Evolutionary conservation across 2,113 vertebrate species (phyloP).

Genomic region (Donacobius atricapilla): DNA sequence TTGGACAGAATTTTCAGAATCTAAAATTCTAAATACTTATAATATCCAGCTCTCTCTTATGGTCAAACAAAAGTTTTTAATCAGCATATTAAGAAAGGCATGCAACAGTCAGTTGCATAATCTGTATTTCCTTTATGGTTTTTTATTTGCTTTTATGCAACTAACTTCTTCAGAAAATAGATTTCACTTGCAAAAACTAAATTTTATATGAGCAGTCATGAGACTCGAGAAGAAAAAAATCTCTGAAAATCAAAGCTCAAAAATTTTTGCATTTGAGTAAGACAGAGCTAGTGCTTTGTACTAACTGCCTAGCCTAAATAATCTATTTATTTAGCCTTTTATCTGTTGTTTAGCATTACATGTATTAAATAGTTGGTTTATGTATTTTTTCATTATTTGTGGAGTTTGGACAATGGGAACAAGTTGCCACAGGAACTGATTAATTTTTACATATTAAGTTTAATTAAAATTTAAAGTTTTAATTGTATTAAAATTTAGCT

Average conservation of each 20-base stretch:
- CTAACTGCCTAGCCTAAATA: neutral
- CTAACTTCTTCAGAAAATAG: neutral
- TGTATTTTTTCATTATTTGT: neutral
- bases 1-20: neutral
- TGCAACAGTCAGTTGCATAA: neutral
- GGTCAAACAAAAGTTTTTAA: neutral
- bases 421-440: constrained; percentile 38
- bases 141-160: neutral
- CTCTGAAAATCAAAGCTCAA: neutral
- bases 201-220: neutral
- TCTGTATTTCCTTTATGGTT: neutral
- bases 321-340: neutral
- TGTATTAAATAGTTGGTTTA: neutral
- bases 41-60: neutral
- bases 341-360: neutral
- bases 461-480: neutral
- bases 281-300: neutral
- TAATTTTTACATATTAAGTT: neutral
- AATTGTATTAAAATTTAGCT: neutral
- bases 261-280: neutral
- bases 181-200: neutral
- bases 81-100: neutral
- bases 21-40: neutral
- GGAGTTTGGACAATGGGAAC: neutral
- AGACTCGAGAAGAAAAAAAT: neutral